Conservation (phyloP, 2,888 invertebrate species). For the Antheraea yamamai region DNA sequence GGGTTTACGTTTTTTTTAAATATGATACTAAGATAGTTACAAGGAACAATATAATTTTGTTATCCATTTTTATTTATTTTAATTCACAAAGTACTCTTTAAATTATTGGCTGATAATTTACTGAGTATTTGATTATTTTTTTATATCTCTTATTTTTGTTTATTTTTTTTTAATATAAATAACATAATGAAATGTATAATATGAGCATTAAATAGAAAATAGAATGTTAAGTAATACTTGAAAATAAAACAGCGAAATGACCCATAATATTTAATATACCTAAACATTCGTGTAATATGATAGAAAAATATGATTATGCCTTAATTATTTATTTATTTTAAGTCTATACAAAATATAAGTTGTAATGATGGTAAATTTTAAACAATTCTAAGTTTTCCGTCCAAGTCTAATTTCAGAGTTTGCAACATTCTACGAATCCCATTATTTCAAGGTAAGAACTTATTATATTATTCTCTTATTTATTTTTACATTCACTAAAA, state of each 20-base stretch:
- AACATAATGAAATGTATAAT: conserved; percentile 4
- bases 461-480: not conserved
- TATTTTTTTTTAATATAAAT: not conserved
- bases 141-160: not conserved
- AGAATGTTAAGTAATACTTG: not conserved
- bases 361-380: no score
- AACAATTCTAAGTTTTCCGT: not conserved
- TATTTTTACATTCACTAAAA: not conserved
- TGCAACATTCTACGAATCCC: not conserved
- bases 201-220: not conserved
- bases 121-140: conserved; percentile 28
- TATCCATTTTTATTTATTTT: not conserved
- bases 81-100: conserved; percentile 30
- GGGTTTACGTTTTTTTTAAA: not conserved
- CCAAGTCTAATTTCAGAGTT: conserved; percentile 9
- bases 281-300: not conserved
- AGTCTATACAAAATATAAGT: no score
- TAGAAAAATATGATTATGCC: no score
- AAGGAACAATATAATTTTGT: not conserved
- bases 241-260: not conserved
- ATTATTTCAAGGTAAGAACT: not conserved
- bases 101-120: conserved; percentile 48
- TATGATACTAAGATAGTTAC: not conserved
- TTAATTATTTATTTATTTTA: no score
- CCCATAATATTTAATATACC: not conserved